These are phyloP conservation scores for Propithecus perrieri DNA, from an alignment of 2,797 vertebrate species.

Conservation along the genomic window DNA sequence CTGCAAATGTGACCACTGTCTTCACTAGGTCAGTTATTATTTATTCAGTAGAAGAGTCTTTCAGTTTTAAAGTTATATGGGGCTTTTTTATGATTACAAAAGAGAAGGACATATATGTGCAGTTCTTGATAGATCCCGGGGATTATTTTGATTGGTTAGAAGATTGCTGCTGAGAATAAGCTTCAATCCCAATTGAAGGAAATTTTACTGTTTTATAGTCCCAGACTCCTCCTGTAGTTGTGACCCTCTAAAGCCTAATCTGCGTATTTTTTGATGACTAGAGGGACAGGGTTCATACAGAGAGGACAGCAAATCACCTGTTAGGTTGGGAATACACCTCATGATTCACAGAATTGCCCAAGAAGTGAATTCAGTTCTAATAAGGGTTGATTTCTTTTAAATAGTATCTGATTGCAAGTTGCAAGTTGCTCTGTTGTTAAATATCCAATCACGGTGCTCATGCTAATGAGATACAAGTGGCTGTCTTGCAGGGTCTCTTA, in stretches of 20 bases:
- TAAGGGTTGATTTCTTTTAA: conserved; percentile 71
- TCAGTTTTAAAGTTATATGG: conserved; percentile 58
- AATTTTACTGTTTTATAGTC: neutral
- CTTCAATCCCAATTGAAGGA: conserved; percentile 9
- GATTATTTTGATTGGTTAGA: conserved; percentile 41
- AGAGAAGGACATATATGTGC: neutral
- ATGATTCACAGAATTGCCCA: conserved; percentile 28
- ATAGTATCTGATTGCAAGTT: conserved; percentile 88
- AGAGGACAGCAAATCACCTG: neutral
- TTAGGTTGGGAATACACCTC: neutral
- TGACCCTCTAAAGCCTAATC: neutral
- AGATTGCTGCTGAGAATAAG: conserved; percentile 27
- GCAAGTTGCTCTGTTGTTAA: conserved; percentile 76
- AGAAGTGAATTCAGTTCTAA: conserved; percentile 53
- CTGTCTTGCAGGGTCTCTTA: conserved; percentile 77
- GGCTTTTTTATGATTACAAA: neutral
- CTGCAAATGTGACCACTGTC: conserved; percentile 82
- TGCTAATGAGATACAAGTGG: conserved; percentile 84
- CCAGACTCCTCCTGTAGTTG: neutral
- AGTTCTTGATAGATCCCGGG: conserved; percentile 21
- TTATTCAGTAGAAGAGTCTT: conserved; percentile 79
- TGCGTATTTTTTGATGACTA: neutral
- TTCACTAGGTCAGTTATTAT: conserved; percentile 79
- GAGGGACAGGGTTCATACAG: neutral
- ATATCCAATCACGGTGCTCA: conserved; percentile 84